Conservation (phyloP, 2,113 vertebrate genomes). For the Pseudorhombus dupliciocellatus region DNA sequence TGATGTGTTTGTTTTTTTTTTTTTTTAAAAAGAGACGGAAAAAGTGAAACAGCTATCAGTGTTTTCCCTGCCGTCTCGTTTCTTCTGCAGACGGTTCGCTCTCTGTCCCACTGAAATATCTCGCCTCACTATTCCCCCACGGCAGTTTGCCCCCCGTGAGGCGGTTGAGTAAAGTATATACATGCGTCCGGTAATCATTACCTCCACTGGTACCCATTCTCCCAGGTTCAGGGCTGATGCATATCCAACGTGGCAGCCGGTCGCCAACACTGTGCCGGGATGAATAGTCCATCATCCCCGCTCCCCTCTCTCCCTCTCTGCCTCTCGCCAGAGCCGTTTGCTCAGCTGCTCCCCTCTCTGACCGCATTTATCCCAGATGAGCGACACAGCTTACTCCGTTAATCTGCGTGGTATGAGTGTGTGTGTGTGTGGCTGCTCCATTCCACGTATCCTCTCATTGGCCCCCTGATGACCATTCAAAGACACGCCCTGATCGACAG, state of each 20-base stretch:
- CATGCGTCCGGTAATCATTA: conserved; percentile 40
- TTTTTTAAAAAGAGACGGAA: neutral
- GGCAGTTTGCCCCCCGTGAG: neutral
- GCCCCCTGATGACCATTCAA: conserved; percentile 54
- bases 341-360: conserved; percentile 73
- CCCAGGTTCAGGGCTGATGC: conserved; percentile 59
- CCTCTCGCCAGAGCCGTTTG: conserved; percentile 70
- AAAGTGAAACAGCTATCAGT: neutral
- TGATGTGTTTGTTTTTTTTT: neutral
- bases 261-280: conserved; percentile 58
- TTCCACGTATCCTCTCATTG: conserved; percentile 54
- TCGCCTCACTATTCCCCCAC: neutral
- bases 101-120: neutral
- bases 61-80: neutral
- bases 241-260: conserved; percentile 75
- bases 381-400: conserved; percentile 67
- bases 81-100: conserved; percentile 6
- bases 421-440: conserved; percentile 31
- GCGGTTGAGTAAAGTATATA: conserved; percentile 5
- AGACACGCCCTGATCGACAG: conserved; percentile 61
- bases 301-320: conserved; percentile 48
- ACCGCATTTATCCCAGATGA: conserved; percentile 79
- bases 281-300: conserved; percentile 68
- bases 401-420: conserved; percentile 58
- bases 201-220: conserved; percentile 55